A percentile compares a stretch with the other conserved stretches of the same genome.
Evolutionary conservation across 2,797 vertebrate genomes (phyloP).

Genomic region (Thunnus albacares): DNA sequence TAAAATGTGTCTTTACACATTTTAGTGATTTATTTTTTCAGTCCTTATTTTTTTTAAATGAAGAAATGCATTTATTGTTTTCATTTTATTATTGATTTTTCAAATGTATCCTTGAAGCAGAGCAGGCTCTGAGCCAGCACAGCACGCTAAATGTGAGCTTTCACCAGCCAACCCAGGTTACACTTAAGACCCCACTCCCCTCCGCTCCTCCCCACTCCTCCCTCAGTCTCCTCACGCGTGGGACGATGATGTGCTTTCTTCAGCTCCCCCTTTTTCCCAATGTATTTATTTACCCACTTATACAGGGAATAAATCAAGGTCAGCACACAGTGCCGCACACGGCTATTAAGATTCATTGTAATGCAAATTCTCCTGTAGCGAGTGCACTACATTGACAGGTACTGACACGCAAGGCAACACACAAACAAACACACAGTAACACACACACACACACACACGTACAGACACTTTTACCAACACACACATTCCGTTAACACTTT

Average conservation of each 20-base stretch:
- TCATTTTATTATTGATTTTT: neutral
- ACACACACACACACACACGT: conserved; percentile 17
- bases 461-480: conserved; percentile 35
- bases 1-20: neutral
- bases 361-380: conserved; percentile 83
- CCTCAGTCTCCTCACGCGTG: conserved; percentile 63
- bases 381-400: conserved; percentile 79
- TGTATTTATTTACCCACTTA: conserved; percentile 85
- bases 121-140: conserved; percentile 1
- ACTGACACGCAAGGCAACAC: conserved; percentile 76
- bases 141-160: conserved; percentile 10
- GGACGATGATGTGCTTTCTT: conserved; percentile 57
- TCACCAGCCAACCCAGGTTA: conserved; percentile 20
- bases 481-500: conserved; percentile 49
- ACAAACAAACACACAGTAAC: conserved; percentile 41
- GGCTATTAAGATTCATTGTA: conserved; percentile 86
- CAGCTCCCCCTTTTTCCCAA: conserved; percentile 41
- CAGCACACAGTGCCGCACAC: conserved; percentile 78
- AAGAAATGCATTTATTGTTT: conserved; percentile 7
- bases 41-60: neutral
- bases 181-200: conserved; percentile 28
- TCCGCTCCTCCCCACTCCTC: conserved; percentile 12
- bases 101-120: conserved; percentile 20
- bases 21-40: neutral
- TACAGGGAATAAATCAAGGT: conserved; percentile 86